Percentiles rank a stretch among this genome's conserved stretches.
Conservation (phyloP, 2,797 vertebrate species). For the Urocyon cinereoargenteus region DNA sequence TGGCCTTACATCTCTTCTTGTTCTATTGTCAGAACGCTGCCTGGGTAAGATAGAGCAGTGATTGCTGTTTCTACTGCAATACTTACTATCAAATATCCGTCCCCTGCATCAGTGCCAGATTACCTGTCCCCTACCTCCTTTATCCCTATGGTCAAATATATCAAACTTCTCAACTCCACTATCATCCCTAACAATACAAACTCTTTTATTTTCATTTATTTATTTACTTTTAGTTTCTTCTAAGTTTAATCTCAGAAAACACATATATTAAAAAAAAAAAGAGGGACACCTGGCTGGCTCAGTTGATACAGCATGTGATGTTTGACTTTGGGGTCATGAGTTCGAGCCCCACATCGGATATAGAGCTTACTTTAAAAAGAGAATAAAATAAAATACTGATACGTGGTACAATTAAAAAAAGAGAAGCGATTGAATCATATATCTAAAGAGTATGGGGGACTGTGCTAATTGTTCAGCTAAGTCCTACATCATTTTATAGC, state of each 20-base stretch:
- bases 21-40: neutral
- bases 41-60: neutral
- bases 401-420: neutral
- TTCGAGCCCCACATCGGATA: neutral
- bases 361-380: neutral
- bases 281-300: neutral
- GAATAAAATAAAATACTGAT: neutral
- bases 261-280: neutral
- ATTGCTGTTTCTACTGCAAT: slow-evolving; percentile 9
- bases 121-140: neutral
- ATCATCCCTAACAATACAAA: neutral
- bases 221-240: neutral
- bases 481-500: slow-evolving; percentile 65
- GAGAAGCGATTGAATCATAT: neutral
- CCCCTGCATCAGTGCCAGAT: neutral
- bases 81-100: neutral
- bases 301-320: neutral
- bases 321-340: neutral
- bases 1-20: neutral
- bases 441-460: slow-evolving; percentile 55
- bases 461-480: slow-evolving; percentile 44
- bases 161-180: neutral
- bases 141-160: neutral
- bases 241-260: slow-evolving; percentile 14
- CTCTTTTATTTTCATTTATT: neutral